A percentile compares a stretch with the other conserved stretches of the same genome.
Conservation (phyloP, 2,888 invertebrate genomes). For the Macaria notata region DNA sequence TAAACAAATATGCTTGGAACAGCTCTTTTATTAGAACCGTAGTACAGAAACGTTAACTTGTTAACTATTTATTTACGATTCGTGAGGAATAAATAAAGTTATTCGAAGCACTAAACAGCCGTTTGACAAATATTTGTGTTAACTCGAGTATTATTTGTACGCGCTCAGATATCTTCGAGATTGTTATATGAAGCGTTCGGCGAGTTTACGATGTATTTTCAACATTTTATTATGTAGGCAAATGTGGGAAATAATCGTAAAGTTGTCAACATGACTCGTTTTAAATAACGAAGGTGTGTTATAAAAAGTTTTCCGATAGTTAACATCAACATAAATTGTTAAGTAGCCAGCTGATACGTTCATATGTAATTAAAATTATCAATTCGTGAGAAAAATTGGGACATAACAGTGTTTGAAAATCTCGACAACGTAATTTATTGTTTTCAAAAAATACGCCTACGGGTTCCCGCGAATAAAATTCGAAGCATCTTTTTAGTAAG, state of each 20-base stretch:
- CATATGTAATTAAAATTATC: slow-evolving; percentile 7
- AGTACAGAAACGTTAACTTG: background rate
- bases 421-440: no score
- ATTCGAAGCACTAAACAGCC: slow-evolving; percentile 8
- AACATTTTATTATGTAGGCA: slow-evolving; percentile 21
- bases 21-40: background rate
- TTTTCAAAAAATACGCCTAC: no score
- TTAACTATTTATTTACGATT: slow-evolving; percentile 3
- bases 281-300: slow-evolving; percentile 21
- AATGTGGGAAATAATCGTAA: slow-evolving; percentile 23
- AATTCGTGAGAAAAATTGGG: background rate
- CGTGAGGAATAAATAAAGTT: slow-evolving; percentile 11
- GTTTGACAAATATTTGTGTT: slow-evolving; percentile 13
- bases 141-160: slow-evolving; percentile 10
- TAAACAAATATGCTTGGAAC: background rate
- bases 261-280: slow-evolving; percentile 19
- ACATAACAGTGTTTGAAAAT: no score
- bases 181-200: slow-evolving; percentile 12
- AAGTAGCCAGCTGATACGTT: slow-evolving; percentile 13
- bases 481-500: background rate
- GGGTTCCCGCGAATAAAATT: no score
- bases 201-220: slow-evolving; percentile 21
- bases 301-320: slow-evolving; percentile 22
- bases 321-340: slow-evolving; percentile 18
- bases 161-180: slow-evolving; percentile 9